Evolutionary conservation across 2,888 invertebrate genomes (phyloP), one percentile per base, ranked within the genome.

Genomic region (Drosophila birchii): DNA sequence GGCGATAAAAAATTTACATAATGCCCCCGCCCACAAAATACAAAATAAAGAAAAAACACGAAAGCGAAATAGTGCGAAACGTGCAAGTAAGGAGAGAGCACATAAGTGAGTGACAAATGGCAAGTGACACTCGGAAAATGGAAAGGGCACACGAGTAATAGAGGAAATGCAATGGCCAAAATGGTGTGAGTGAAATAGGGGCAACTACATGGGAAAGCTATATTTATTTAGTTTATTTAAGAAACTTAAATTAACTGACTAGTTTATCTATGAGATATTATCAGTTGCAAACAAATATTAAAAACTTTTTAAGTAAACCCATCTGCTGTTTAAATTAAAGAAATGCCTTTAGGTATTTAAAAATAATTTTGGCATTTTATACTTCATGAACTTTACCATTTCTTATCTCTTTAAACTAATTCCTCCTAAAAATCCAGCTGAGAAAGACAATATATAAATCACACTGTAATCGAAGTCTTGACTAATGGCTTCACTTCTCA

Each of bases 1-100:
- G 63, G 63, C 63, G 72, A 70, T 70, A 70, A 39, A 70, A 69
- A 70, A 60, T 70, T 60, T 70, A 54, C 70, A 70, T 70, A 70
- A 70, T 70, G 60, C 60, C 70, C 11, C 32, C 18, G 12, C 23
- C 18, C 58, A 12, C 47, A 32, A 14, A 55, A 47, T 47, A 26
- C 26, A 32, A 29, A 18, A 58, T n/a, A 7, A 9, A 16, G 20
- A 36, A 18, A n/a, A 55, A 57, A 67, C 67, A 56, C 66, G 23
- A 60, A 70, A 70, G 53, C 18, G 34, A 70, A 68, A 70, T 49
- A 57, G 41, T 16, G 68, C 29, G 36, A 49, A 32, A 38, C 7
- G 32, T 32, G 68, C n/a, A 47, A 66, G 29, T 36, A 47, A 36
- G 56, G 20, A 29, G 26, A 29, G n/a, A 47, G 32, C 26, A 18